Evolutionary conservation across 2,797 vertebrate genomes (phyloP).

Genomic region (Anguilla anguilla): DNA sequence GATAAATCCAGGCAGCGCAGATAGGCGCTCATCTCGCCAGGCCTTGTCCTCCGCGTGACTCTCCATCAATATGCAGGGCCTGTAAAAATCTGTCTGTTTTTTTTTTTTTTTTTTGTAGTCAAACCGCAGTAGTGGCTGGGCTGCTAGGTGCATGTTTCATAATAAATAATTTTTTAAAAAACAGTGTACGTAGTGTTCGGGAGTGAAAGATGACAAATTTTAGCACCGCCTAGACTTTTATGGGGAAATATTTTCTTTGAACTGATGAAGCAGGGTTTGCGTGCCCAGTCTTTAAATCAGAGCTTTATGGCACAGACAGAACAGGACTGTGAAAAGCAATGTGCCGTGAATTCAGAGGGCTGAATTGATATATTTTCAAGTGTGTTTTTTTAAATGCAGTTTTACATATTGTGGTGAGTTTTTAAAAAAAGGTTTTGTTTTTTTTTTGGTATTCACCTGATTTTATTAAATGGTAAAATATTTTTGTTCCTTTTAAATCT

Average conservation of each 20-base stretch:
- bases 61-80: neutral
- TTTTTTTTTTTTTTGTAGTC: slow-evolving; percentile 55
- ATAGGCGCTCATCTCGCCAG: slow-evolving; percentile 73
- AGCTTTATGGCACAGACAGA: neutral
- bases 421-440: slow-evolving; percentile 9
- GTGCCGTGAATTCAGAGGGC: slow-evolving; percentile 25
- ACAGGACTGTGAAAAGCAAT: slow-evolving; percentile 19
- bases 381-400: neutral
- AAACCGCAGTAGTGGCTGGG: neutral
- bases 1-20: slow-evolving; percentile 80
- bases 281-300: slow-evolving; percentile 19
- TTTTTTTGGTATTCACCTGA: neutral
- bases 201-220: slow-evolving; percentile 24
- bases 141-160: slow-evolving; percentile 6
- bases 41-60: slow-evolving; percentile 65
- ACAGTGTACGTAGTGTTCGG: slow-evolving; percentile 19
- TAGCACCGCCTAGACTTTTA: slow-evolving; percentile 23
- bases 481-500: slow-evolving; percentile 17
- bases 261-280: neutral
- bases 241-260: slow-evolving; percentile 33
- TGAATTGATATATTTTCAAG: slow-evolving; percentile 13
- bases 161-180: neutral
- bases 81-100: slow-evolving; percentile 38
- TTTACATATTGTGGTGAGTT: slow-evolving; percentile 14
- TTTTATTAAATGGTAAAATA: neutral